Conservation (phyloP, 2,797 vertebrate genomes). For the Amblyopsis hoosieri region DNA sequence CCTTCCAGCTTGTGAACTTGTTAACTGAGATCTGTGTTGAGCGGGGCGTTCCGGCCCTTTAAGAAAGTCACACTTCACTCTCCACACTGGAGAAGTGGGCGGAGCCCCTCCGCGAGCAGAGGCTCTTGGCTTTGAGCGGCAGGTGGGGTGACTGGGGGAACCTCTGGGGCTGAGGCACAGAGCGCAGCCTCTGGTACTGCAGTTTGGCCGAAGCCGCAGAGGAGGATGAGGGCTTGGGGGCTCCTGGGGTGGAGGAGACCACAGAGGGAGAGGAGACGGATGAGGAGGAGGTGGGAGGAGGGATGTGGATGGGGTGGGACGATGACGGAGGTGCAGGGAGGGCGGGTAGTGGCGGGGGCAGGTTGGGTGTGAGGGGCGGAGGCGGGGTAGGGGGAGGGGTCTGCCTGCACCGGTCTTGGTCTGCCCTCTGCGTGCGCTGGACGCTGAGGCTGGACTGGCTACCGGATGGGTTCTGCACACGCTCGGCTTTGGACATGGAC, state of each 20-base stretch:
- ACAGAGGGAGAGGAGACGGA: constrained; percentile 84
- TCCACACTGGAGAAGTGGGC: constrained; percentile 93
- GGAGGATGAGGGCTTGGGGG: constrained; percentile 75
- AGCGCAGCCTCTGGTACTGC: constrained; percentile 87
- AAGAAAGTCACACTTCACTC: constrained; percentile 86
- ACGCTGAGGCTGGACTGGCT: constrained; percentile 80
- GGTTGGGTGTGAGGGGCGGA: constrained; percentile 59
- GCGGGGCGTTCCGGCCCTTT: constrained; percentile 34
- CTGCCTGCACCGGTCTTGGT: constrained; percentile 66
- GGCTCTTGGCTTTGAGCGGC: constrained; percentile 85
- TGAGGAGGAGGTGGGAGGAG: constrained; percentile 80
- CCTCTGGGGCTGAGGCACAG: constrained; percentile 78
- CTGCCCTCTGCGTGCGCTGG: constrained; percentile 72
- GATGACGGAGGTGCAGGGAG: constrained; percentile 76
- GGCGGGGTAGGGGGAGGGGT: constrained; percentile 72
- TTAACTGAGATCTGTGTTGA: constrained; percentile 28
- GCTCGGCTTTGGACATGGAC: constrained; percentile 72
- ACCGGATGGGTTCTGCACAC: constrained; percentile 72
- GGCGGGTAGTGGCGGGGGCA: constrained; percentile 69
- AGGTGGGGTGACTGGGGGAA: constrained; percentile 83
- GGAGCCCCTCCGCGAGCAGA: constrained; percentile 88
- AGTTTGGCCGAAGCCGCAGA: constrained; percentile 84
- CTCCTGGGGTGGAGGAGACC: constrained; percentile 79
- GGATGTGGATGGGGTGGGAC: constrained; percentile 70
- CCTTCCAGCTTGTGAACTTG: constrained; percentile 3